Percentiles rank a stretch among this genome's conserved stretches.
These are phyloP conservation scores for Corythoichthys haematopterus DNA, from an alignment of 2,113 vertebrate species.

Conservation along the genomic window DNA sequence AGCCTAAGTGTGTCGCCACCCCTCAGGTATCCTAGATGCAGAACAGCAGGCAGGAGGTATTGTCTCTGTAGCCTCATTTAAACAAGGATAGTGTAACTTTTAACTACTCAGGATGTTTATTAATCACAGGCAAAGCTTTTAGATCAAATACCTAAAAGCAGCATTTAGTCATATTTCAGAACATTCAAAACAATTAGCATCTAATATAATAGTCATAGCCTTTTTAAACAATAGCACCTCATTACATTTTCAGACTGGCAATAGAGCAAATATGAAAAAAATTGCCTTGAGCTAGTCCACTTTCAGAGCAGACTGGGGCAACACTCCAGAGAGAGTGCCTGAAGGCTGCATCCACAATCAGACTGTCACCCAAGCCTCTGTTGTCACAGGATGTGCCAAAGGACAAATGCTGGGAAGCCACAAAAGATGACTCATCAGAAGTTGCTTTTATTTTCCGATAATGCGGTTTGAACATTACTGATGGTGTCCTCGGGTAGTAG, in stretches of 20 bases:
- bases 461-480: neutral
- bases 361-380: constrained; percentile 57
- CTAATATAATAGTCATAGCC: neutral
- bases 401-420: constrained; percentile 80
- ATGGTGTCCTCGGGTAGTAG: neutral
- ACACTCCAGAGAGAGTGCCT: constrained; percentile 94
- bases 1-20: constrained; percentile 88
- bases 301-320: constrained; percentile 87
- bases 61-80: neutral
- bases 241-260: constrained; percentile 8
- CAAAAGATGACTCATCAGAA: neutral
- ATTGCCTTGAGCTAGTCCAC: constrained; percentile 84
- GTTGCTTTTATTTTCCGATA: neutral
- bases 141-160: neutral
- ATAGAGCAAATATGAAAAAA: constrained; percentile 9
- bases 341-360: constrained; percentile 88
- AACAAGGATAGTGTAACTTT: neutral
- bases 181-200: neutral
- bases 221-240: neutral
- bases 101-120: neutral
- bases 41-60: neutral
- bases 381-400: constrained; percentile 66
- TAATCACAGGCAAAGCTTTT: neutral
- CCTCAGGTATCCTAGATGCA: constrained; percentile 81
- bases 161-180: neutral